Evolutionary conservation across 2,797 vertebrate genomes (phyloP).

Genomic region (Channa striata): DNA sequence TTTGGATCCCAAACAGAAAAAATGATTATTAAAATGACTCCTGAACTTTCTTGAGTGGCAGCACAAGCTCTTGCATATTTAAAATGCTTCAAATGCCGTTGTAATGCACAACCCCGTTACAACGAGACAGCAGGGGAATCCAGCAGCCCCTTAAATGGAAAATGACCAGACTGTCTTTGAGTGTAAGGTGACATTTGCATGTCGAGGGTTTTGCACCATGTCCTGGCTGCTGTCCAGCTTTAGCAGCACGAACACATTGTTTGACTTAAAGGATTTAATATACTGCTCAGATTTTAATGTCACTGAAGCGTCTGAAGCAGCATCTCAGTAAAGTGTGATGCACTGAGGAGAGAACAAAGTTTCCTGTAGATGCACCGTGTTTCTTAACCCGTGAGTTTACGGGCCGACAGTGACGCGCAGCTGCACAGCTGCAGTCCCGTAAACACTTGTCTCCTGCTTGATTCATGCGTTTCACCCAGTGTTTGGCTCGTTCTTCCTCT

Average conservation of each 20-base stretch:
- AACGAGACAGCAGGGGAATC: too few relatives aligned
- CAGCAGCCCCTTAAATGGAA: neutral
- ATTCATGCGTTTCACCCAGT: conserved; percentile 48
- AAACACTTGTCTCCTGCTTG: conserved; percentile 63
- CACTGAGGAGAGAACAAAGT: neutral
- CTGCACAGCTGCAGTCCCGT: conserved; percentile 72
- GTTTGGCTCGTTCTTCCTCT: conserved; percentile 25
- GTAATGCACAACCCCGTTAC: too few relatives aligned
- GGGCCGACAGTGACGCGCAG: conserved; percentile 31
- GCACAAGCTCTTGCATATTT: too few relatives aligned
- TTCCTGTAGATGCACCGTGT: neutral
- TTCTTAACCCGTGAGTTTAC: conserved; percentile 38
- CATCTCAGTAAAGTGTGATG: neutral
- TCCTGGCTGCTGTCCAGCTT: conserved; percentile 4
- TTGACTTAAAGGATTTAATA: too few relatives aligned
- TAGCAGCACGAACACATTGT: too few relatives aligned
- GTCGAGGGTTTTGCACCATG: conserved; percentile 8
- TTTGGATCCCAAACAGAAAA: too few relatives aligned
- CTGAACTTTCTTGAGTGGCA: neutral
- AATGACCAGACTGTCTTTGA: neutral
- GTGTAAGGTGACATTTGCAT: neutral
- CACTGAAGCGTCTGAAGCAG: neutral
- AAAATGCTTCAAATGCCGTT: too few relatives aligned
- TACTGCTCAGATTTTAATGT: too few relatives aligned
- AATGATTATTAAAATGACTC: conserved; percentile 3